phyloP scores from a whole-genome alignment of 2,888 invertebrate species.

The Smittia aterrima region DNA sequence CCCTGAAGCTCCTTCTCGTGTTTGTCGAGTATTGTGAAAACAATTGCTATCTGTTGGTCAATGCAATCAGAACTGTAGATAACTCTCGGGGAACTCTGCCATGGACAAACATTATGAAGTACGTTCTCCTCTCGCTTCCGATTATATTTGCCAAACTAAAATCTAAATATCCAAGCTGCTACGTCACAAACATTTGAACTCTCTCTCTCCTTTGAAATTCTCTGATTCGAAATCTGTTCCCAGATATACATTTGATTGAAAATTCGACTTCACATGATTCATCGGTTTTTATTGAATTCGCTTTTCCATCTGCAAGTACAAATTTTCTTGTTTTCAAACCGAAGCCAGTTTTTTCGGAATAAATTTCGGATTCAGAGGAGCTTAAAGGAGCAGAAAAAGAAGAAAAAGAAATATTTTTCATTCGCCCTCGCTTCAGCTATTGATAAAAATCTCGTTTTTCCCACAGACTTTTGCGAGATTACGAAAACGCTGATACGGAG shows the following conservation, averaged over 20 bases:
- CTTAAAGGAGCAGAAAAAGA: too few relatives aligned
- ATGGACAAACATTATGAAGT: constrained; percentile 74
- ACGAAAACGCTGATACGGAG: constrained; percentile 95
- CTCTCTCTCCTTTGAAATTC: too few relatives aligned
- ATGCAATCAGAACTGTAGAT: constrained; percentile 85
- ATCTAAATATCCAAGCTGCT: too few relatives aligned
- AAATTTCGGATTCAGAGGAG: too few relatives aligned
- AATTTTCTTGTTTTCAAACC: too few relatives aligned
- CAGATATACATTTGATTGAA: constrained; percentile 29
- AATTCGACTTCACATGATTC: constrained; percentile 17
- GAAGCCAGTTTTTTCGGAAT: too few relatives aligned
- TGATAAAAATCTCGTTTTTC: not conserved
- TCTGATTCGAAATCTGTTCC: not conserved
- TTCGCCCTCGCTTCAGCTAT: not conserved
- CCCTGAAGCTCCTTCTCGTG: constrained; percentile 91
- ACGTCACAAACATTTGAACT: too few relatives aligned
- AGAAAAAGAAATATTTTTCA: not conserved
- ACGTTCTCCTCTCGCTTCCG: constrained; percentile 43
- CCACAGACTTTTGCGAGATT: constrained; percentile 82
- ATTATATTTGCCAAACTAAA: too few relatives aligned
- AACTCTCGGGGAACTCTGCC: constrained; percentile 64
- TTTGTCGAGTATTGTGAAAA: constrained; percentile 98
- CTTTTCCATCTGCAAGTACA: too few relatives aligned
- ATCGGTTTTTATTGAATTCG: too few relatives aligned
- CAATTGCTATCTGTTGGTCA: constrained; percentile 86